Percentiles rank a stretch among this genome's conserved stretches.
phyloP scores from a whole-genome alignment of 2,888 invertebrate genomes.

The Lithophane semibrunnea region DNA sequence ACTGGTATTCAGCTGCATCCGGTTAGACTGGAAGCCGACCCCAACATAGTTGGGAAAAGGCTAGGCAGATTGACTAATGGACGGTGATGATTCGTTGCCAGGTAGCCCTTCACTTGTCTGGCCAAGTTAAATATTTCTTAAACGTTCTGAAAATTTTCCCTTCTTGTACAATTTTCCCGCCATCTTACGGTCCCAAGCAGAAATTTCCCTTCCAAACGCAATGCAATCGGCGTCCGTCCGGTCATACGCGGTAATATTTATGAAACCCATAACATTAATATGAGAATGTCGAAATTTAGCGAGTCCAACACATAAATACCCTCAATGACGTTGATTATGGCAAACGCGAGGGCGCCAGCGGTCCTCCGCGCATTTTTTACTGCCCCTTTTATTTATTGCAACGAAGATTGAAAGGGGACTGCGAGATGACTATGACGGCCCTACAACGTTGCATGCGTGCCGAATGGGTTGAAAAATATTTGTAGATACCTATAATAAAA shows the following conservation, averaged over 20 bases:
- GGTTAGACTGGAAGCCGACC: too few relatives aligned
- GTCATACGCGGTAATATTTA: conserved; percentile 41
- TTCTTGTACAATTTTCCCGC: not conserved
- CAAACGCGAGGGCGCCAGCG: conserved; percentile 77
- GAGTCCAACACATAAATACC: conserved; percentile 75
- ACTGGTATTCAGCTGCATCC: too few relatives aligned
- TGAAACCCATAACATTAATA: conserved; percentile 51
- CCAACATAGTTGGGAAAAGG: too few relatives aligned
- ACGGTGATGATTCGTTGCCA: not conserved
- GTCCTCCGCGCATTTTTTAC: conserved; percentile 83
- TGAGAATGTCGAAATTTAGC: conserved; percentile 58
- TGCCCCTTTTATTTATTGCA: conserved; percentile 89
- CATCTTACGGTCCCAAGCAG: not conserved
- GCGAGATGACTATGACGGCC: conserved; percentile 83
- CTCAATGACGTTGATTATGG: conserved; percentile 79
- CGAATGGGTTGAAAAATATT: conserved; percentile 66
- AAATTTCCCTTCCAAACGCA: not conserved
- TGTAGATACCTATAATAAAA: conserved; percentile 14
- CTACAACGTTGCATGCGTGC: conserved; percentile 72
- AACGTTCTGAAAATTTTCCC: not conserved
- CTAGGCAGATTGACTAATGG: too few relatives aligned
- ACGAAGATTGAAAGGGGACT: conserved; percentile 89
- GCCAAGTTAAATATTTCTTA: not conserved
- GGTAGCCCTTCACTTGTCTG: not conserved
- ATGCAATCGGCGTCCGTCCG: not conserved